Evolutionary conservation across 2,888 invertebrate genomes (phyloP).

Genomic region (Tipula confusa): DNA sequence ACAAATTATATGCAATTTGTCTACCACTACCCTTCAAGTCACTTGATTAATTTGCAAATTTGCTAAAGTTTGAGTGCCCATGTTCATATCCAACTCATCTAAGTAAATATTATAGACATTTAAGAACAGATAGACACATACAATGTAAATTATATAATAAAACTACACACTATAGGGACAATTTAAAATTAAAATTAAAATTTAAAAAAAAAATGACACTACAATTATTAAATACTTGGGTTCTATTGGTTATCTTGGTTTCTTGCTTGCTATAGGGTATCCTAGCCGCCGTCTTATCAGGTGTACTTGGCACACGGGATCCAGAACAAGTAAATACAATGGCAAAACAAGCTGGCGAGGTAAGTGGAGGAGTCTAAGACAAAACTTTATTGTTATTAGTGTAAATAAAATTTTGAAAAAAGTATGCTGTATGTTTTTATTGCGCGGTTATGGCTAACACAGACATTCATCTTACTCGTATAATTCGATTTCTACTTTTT

Average conservation of each 20-base stretch:
- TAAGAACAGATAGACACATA: not conserved
- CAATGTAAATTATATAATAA: slow-evolving; percentile 30
- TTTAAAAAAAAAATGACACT: not conserved
- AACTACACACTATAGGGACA: not conserved
- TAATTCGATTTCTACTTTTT: not conserved
- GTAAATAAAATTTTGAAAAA: not conserved
- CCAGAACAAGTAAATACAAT: slow-evolving; percentile 88
- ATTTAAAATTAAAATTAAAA: not conserved
- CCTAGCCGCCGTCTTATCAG: slow-evolving; percentile 86
- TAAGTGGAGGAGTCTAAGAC: slow-evolving; percentile 53
- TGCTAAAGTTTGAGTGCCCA: too few relatives aligned
- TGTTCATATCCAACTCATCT: too few relatives aligned
- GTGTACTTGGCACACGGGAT: slow-evolving; percentile 86
- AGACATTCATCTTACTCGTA: not conserved
- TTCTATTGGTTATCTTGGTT: slow-evolving; percentile 37
- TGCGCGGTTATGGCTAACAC: not conserved
- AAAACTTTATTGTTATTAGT: not conserved
- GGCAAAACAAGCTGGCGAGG: slow-evolving; percentile 94
- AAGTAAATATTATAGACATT: too few relatives aligned
- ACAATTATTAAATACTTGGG: not conserved
- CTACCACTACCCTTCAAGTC: too few relatives aligned
- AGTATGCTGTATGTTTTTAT: not conserved
- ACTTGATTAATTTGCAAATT: too few relatives aligned
- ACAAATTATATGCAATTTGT: too few relatives aligned
- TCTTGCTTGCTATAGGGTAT: slow-evolving; percentile 74